These are phyloP conservation scores for Suncus etruscus DNA, from an alignment of 2,113 vertebrate genomes.

Conservation along the genomic window DNA sequence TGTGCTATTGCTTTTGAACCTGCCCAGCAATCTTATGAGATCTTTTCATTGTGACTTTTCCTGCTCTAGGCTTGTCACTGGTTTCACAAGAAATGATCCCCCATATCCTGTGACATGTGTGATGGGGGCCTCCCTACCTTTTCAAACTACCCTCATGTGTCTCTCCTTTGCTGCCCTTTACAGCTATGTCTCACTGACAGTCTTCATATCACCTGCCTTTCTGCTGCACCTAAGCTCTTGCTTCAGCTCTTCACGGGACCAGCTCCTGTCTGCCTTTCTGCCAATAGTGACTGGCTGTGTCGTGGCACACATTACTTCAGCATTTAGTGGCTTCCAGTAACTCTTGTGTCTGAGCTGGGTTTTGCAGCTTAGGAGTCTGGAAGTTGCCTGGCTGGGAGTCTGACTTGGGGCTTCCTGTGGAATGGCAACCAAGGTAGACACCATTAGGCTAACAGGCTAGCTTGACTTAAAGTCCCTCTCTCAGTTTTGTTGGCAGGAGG, in stretches of 20 bases:
- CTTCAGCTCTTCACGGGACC: slow-evolving; percentile 1
- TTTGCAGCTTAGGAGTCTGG: background rate
- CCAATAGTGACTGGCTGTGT: background rate
- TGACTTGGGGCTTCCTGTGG: background rate
- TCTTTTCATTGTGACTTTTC: background rate
- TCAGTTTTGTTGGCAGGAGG: background rate
- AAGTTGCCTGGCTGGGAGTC: background rate
- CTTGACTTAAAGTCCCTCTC: background rate
- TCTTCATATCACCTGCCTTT: background rate
- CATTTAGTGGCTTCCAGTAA: background rate
- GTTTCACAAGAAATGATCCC: background rate
- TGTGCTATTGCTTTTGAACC: no score
- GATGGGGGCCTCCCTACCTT: background rate
- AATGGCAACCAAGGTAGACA: background rate
- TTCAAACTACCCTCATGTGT: no score
- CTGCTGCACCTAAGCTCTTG: background rate
- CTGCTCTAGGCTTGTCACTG: background rate
- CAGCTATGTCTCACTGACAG: background rate
- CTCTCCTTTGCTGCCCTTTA: no score
- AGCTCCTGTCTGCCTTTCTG: background rate
- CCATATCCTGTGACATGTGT: background rate
- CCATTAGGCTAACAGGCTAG: background rate
- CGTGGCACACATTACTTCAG: background rate
- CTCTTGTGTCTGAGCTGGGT: background rate
- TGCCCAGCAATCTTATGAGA: no score